Conservation (phyloP, 2,113 vertebrate genomes). For the Apus apus region DNA sequence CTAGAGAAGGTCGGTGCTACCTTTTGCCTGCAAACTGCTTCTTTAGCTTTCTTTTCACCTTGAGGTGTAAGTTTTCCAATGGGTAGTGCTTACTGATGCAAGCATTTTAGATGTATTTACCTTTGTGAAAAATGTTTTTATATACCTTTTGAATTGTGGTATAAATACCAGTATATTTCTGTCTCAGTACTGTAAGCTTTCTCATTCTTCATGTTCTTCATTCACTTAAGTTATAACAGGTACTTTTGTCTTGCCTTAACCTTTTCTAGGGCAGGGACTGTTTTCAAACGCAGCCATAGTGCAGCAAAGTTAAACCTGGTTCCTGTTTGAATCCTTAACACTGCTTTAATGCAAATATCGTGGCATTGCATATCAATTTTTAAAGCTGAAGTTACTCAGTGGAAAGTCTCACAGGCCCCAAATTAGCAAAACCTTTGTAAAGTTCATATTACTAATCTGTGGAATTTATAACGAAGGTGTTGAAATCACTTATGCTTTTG, state of each 20-base stretch:
- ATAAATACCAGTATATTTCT: neutral
- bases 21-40: neutral
- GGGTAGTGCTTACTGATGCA: neutral
- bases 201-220: neutral
- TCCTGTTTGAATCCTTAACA: neutral
- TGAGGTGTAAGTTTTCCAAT: neutral
- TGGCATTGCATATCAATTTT: fast-evolving
- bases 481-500: conserved; percentile 41
- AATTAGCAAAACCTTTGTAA: conserved; percentile 21
- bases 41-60: neutral
- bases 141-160: neutral
- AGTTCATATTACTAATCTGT: conserved; percentile 9
- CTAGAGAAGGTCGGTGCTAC: neutral
- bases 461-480: conserved; percentile 53
- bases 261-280: neutral
- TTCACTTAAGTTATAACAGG: neutral
- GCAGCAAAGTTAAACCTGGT: neutral
- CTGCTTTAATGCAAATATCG: neutral
- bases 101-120: neutral
- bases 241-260: neutral
- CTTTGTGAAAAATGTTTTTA: neutral
- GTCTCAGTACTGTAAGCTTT: neutral
- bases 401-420: neutral
- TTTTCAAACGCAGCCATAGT: neutral
- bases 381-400: neutral